These are phyloP conservation scores for Mus spicilegus DNA, from an alignment of 2,113 vertebrate genomes.

Conservation along the genomic window DNA sequence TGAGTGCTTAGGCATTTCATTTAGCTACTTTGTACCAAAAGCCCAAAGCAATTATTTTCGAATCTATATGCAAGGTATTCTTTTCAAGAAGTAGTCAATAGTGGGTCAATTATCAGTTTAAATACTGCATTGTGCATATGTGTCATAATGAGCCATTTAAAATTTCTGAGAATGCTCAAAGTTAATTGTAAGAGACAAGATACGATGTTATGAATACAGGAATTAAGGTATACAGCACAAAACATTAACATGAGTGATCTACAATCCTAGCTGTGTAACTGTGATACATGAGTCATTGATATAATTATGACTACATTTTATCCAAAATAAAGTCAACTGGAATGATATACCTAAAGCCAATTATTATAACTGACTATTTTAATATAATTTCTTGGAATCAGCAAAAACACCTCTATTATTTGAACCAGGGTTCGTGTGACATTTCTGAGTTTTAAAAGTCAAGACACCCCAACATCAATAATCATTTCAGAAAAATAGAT, in stretches of 20 bases:
- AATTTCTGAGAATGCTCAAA: neutral
- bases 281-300: neutral
- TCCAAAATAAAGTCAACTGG: neutral
- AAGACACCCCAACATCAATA: neutral
- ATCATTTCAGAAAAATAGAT: neutral
- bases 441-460: neutral
- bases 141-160: neutral
- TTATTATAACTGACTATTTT: neutral
- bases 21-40: slow-evolving; percentile 46
- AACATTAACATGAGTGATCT: neutral
- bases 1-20: slow-evolving; percentile 28
- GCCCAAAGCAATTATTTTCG: slow-evolving; percentile 25
- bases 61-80: neutral
- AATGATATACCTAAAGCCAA: neutral
- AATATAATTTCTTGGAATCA: neutral
- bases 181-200: neutral
- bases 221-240: neutral
- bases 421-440: neutral
- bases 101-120: neutral
- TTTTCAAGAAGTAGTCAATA: slow-evolving; percentile 12
- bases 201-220: neutral
- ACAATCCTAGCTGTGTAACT: neutral
- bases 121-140: neutral
- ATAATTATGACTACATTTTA: neutral
- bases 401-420: neutral